Percentiles rank a stretch among this genome's conserved stretches.
phyloP scores from a whole-genome alignment of 1,140 invertebrate genomes.

The Mya arenaria region DNA sequence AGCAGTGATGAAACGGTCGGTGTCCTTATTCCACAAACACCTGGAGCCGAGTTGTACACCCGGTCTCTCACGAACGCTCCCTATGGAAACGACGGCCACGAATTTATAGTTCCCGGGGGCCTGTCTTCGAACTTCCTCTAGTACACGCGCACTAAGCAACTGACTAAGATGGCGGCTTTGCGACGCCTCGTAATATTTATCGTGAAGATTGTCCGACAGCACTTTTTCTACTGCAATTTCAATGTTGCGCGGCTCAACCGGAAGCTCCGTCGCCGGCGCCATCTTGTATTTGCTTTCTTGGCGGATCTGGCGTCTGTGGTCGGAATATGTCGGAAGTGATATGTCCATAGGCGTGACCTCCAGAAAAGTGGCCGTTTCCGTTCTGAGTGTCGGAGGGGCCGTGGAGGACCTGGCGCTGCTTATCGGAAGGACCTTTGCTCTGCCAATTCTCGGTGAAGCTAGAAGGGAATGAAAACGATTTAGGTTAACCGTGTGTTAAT shows the following conservation, averaged over 20 bases:
- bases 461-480: not conserved
- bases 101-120: constrained; percentile 74
- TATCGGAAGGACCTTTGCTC: constrained; percentile 24
- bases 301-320: not conserved
- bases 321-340: not conserved
- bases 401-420: not conserved
- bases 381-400: not conserved
- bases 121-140: constrained; percentile 70
- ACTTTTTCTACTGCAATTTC: constrained; percentile 69
- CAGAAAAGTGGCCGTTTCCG: constrained; percentile 30
- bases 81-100: constrained; percentile 75
- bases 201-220: constrained; percentile 64
- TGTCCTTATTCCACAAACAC: constrained; percentile 79
- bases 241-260: constrained; percentile 62
- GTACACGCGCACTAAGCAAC: constrained; percentile 65
- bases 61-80: constrained; percentile 72
- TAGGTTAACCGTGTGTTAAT: too few relatives aligned
- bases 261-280: constrained; percentile 58
- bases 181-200: constrained; percentile 67
- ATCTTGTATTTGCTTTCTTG: constrained; percentile 70
- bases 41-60: constrained; percentile 78
- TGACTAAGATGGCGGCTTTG: constrained; percentile 70
- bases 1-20: constrained; percentile 78
- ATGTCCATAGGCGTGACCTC: constrained; percentile 29
- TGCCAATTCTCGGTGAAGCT: constrained; percentile 30